phyloP scores from a whole-genome alignment of 1,140 invertebrate species.

The Helicoverpa zea region DNA sequence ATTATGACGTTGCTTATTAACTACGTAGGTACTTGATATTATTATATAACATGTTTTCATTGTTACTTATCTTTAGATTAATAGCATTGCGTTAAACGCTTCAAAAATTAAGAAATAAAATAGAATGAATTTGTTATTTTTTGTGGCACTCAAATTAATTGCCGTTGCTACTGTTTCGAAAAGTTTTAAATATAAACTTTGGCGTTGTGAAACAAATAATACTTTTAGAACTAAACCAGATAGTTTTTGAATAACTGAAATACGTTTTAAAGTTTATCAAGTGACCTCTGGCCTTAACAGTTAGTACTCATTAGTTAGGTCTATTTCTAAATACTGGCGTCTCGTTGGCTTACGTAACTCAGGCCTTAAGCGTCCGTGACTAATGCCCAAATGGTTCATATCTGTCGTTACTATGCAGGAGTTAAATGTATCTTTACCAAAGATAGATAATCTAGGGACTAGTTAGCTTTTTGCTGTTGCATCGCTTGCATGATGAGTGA shows the following conservation, averaged over 20 bases:
- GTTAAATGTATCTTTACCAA: not conserved
- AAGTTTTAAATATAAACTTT: too few relatives aligned
- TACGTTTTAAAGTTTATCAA: slow-evolving; percentile 6
- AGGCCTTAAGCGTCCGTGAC: not conserved
- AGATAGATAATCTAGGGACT: too few relatives aligned
- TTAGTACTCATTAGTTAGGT: slow-evolving; percentile 3
- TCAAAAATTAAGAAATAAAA: not conserved
- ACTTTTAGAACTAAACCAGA: too few relatives aligned
- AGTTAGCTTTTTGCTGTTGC: too few relatives aligned
- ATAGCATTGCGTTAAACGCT: not conserved
- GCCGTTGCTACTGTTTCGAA: too few relatives aligned
- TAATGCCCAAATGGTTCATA: slow-evolving; percentile 1
- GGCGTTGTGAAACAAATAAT: too few relatives aligned
- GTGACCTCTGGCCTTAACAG: not conserved
- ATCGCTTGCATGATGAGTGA: too few relatives aligned
- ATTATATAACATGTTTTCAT: slow-evolving; percentile 19
- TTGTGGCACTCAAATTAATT: too few relatives aligned
- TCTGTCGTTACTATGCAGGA: not conserved
- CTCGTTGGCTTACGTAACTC: not conserved
- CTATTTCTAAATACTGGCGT: not conserved
- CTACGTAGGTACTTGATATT: slow-evolving; percentile 3
- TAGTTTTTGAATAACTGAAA: too few relatives aligned
- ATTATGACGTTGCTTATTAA: slow-evolving; percentile 13
- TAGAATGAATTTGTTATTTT: not conserved
- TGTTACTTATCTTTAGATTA: not conserved